Conservation (phyloP, 2,797 vertebrate species). For the Bradypodion pumilum region DNA sequence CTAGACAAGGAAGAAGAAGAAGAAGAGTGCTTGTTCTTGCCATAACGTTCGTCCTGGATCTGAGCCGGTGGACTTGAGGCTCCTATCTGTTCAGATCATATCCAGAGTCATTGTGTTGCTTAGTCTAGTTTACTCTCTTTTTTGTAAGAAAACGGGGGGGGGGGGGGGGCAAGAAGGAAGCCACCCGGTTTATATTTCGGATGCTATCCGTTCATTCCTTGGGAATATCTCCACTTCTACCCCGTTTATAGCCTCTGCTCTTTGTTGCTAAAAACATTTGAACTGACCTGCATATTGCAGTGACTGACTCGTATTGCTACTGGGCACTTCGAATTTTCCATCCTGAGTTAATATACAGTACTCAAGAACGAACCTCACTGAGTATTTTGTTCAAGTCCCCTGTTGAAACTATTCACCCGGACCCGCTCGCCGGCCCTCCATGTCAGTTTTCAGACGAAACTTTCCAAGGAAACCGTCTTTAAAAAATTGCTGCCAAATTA, state of each 20-base stretch:
- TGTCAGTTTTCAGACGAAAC: no score
- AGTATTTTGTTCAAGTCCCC: neutral
- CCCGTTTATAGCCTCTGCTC: neutral
- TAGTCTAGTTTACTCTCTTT: no score
- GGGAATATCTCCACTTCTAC: neutral
- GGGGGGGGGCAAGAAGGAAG: no score
- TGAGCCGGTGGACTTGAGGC: no score
- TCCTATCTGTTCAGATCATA: no score
- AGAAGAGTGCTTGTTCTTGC: no score
- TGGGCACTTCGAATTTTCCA: neutral
- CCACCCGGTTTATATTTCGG: neutral
- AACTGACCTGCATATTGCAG: no score
- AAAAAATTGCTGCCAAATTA: neutral
- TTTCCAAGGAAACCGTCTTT: neutral
- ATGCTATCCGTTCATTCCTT: neutral
- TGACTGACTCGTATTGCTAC: neutral
- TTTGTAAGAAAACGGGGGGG: no score
- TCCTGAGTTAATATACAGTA: neutral
- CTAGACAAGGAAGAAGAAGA: no score
- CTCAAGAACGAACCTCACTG: neutral
- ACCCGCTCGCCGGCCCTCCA: neutral
- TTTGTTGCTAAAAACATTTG: neutral
- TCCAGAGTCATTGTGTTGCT: no score
- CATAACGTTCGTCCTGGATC: no score
- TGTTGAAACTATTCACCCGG: neutral